Conservation (phyloP, 2,113 vertebrate species). For the Synchiropus splendidus region DNA sequence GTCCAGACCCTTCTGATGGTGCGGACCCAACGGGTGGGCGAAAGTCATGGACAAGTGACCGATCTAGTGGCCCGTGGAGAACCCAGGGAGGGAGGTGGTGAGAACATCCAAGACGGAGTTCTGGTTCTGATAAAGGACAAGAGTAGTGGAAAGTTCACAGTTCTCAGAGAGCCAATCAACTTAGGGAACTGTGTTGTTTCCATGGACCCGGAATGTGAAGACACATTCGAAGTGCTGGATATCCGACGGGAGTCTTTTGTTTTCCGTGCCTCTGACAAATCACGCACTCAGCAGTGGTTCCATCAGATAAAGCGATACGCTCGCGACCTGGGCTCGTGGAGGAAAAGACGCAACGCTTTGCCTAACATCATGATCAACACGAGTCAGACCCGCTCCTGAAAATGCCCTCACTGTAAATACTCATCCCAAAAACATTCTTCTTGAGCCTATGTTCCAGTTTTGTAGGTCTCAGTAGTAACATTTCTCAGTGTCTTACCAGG, state of each 20-base stretch:
- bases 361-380: slow-evolving; percentile 94
- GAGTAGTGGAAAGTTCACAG: slow-evolving; percentile 80
- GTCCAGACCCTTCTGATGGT: slow-evolving; percentile 85
- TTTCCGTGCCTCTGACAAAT: slow-evolving; percentile 77
- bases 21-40: slow-evolving; percentile 60
- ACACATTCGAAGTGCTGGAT: slow-evolving; percentile 86
- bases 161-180: slow-evolving; percentile 80
- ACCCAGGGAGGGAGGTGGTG: slow-evolving; percentile 27
- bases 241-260: slow-evolving; percentile 81
- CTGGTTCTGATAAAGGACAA: slow-evolving; percentile 86
- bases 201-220: slow-evolving; percentile 74
- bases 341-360: slow-evolving; percentile 80
- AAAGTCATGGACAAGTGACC: slow-evolving; percentile 10
- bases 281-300: slow-evolving; percentile 86
- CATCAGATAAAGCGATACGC: slow-evolving; percentile 76
- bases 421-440: not conserved
- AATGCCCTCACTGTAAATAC: not conserved
- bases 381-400: slow-evolving; percentile 76
- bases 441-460: too few relatives aligned
- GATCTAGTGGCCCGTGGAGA: slow-evolving; percentile 29
- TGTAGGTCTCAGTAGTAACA: too few relatives aligned
- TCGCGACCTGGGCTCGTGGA: slow-evolving; percentile 79
- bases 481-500: too few relatives aligned
- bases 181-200: slow-evolving; percentile 84
- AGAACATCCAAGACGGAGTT: slow-evolving; percentile 72